These are phyloP conservation scores for Stegostoma tigrinum DNA, from an alignment of 2,113 vertebrate species.

Conservation along the genomic window DNA sequence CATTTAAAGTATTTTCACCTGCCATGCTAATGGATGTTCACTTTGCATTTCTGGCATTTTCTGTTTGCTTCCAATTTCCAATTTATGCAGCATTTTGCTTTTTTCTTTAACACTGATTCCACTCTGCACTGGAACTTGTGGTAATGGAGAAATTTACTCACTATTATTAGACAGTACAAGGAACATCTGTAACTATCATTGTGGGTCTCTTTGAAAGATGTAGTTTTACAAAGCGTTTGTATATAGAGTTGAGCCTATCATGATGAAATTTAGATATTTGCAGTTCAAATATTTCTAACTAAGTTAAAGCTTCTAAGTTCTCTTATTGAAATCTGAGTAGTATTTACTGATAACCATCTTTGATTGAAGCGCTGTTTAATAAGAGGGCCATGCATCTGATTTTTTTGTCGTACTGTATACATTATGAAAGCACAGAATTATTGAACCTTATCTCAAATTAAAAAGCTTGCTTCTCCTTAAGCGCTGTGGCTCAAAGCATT, in stretches of 20 bases:
- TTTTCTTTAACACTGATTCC: background rate
- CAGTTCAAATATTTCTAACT: background rate
- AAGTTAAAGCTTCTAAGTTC: background rate
- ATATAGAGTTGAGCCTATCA: background rate
- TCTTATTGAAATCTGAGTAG: background rate
- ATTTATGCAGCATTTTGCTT: background rate
- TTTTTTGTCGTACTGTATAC: background rate
- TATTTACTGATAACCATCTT: background rate
- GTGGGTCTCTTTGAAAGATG: background rate
- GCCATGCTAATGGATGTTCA: background rate
- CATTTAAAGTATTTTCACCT: background rate
- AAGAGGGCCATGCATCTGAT: background rate
- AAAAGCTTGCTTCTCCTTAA: conserved; percentile 39
- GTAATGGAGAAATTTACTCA: background rate
- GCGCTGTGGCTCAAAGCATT: conserved; percentile 37
- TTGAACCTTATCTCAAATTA: background rate
- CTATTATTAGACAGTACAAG: background rate
- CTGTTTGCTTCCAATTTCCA: background rate
- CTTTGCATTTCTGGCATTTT: background rate
- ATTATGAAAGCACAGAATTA: conserved; percentile 14
- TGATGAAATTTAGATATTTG: background rate
- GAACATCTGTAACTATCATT: background rate
- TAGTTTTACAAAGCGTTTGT: background rate
- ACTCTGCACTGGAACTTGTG: background rate
- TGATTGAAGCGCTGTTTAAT: background rate